Evolutionary conservation across 2,888 invertebrate genomes (phyloP), one percentile per base, ranked within the genome.

Genomic region (Osedax fenrisi): DNA sequence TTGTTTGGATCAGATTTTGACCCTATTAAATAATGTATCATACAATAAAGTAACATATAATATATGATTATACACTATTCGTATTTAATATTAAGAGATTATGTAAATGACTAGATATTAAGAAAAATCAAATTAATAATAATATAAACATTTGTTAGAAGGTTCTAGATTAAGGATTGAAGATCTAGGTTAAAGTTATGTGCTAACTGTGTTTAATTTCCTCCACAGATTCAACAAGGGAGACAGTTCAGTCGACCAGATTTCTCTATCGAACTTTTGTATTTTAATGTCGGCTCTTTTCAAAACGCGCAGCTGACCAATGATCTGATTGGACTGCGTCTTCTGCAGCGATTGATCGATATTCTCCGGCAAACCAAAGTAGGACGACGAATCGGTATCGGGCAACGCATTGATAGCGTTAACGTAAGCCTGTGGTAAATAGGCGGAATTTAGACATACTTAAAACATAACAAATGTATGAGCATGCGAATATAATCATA

Each of bases 331-430:
- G 76, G 87, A 87, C 2, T 89, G 88, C 74, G 88, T 89, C 78
- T 89, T 88, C 83, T 94, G 92, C 88, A 91, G 91, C 5, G 92
- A 90, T 72, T 90, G 86, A 78, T 92, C 90, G 76, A 94, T 91
- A 83, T 94, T 95, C 72, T 89, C 90, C 0, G 95, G 91, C 69
- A 95, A 86, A 2, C 92, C 92, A 80, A 94, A 90, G 80, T 90
- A 88, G 3, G 88, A 86, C 0, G 93, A 91, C 17, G 88, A 86
- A 82, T 94, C 92, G 72, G 87, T 86, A 77, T 90, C 90, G 0
- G 91, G 89, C 66, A 92, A 84, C 26, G 87, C 86, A 72, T 89
- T 88, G 75, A 92, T 87, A 0, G 88, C 85, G 5, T 87, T 86
- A 2, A 89, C 80, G 80, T 89, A 90, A 72, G 90, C 90, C 89